These are phyloP conservation scores for Nemoura dubitans DNA, from an alignment of 2,888 invertebrate species.

Conservation along the genomic window DNA sequence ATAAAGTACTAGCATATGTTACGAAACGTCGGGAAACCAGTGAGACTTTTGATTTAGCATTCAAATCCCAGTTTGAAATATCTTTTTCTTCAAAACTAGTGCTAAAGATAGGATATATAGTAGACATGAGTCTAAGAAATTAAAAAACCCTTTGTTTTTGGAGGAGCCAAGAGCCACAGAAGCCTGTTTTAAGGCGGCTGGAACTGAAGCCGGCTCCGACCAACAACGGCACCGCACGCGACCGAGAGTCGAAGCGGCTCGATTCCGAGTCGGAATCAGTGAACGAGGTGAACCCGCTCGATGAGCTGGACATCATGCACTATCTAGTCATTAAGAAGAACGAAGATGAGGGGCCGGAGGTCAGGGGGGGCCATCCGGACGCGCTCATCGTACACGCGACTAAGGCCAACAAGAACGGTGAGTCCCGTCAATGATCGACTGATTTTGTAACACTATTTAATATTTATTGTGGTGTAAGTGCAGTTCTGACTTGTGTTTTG, in stretches of 20 bases:
- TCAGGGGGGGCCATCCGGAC: constrained; percentile 92
- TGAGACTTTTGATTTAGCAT: too few relatives aligned
- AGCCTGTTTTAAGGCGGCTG: constrained; percentile 27
- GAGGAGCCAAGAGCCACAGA: constrained; percentile 17
- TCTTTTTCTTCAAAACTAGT: too few relatives aligned
- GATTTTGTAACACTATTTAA: background rate
- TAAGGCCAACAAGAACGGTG: constrained; percentile 87
- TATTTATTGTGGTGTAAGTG: background rate
- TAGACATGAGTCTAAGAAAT: too few relatives aligned
- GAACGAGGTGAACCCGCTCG: constrained; percentile 62
- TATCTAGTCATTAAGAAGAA: constrained; percentile 81
- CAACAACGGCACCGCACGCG: background rate
- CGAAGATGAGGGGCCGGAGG: constrained; percentile 88
- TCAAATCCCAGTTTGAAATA: too few relatives aligned
- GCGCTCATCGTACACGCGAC: constrained; percentile 96
- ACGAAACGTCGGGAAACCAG: too few relatives aligned
- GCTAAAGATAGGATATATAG: too few relatives aligned
- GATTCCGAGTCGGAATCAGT: constrained; percentile 47
- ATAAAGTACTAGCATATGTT: too few relatives aligned
- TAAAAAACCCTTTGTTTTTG: too few relatives aligned
- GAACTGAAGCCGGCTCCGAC: constrained; percentile 16
- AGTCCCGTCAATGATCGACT: constrained; percentile 52
- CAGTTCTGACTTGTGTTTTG: background rate
- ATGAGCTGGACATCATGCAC: constrained; percentile 82
- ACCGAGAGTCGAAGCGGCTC: constrained; percentile 8